Evolutionary conservation across 2,113 vertebrate genomes (phyloP).

Genomic region (Crocuta crocuta): DNA sequence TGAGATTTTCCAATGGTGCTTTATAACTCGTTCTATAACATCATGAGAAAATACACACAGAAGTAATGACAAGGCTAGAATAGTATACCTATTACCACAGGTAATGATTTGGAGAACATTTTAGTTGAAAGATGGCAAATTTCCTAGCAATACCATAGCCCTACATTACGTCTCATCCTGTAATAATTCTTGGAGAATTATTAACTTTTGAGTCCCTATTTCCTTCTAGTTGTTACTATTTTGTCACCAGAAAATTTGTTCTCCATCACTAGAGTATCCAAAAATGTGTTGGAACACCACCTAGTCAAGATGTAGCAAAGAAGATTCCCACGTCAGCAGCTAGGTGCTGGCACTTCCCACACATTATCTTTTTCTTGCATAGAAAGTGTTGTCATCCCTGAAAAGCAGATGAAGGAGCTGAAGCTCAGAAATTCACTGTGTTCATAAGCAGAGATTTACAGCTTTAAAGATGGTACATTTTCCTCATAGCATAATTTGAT

Average conservation of each 20-base stretch:
- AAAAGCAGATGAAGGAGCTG: neutral
- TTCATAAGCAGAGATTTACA: neutral
- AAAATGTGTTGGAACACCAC: neutral
- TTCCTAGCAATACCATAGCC: neutral
- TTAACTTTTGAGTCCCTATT: neutral
- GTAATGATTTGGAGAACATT: neutral
- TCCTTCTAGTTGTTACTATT: neutral
- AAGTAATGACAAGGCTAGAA: neutral
- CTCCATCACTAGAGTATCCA: neutral
- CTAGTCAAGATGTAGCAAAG: neutral
- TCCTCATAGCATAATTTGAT: neutral
- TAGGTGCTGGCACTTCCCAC: neutral
- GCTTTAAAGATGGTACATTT: neutral
- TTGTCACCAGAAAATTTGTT: slow-evolving; percentile 10
- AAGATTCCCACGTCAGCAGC: neutral
- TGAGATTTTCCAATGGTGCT: too few species aligned
- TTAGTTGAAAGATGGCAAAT: neutral
- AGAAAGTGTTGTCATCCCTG: neutral
- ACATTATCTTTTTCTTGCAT: neutral
- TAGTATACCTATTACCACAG: neutral
- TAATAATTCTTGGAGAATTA: neutral
- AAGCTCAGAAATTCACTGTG: neutral
- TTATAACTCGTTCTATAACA: neutral
- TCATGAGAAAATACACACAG: neutral
- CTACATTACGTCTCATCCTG: neutral